Conservation (phyloP, 2,797 vertebrate genomes). For the Hemibagrus guttatus region DNA sequence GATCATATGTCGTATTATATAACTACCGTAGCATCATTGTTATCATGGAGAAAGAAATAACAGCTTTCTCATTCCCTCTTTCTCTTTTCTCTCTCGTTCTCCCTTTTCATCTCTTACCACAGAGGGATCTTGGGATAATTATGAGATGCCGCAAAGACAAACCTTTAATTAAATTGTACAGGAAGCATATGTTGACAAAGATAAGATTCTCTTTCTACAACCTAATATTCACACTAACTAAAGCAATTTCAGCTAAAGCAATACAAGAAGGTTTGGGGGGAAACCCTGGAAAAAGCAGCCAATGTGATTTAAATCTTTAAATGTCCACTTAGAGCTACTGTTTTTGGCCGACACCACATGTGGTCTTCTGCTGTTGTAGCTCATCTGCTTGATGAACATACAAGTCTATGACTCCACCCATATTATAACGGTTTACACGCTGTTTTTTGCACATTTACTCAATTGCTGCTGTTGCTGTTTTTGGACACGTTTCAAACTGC, state of each 20-base stretch:
- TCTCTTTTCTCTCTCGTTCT: neutral
- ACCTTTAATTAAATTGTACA: slow-evolving; percentile 73
- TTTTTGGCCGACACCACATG: neutral
- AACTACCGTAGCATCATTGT: neutral
- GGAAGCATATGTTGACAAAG: neutral
- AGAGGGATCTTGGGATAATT: slow-evolving; percentile 5
- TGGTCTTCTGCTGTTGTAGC: neutral
- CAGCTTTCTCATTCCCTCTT: neutral
- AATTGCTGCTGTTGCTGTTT: too few relatives aligned
- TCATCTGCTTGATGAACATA: neutral
- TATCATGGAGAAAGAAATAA: neutral
- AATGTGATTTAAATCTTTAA: neutral
- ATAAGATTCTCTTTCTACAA: neutral
- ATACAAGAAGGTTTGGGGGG: neutral
- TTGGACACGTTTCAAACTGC: too few relatives aligned
- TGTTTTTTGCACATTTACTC: too few relatives aligned
- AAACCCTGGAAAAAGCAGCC: neutral
- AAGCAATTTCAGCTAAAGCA: neutral
- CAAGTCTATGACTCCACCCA: too few relatives aligned
- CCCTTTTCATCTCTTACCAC: neutral
- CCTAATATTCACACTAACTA: neutral
- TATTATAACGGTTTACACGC: too few relatives aligned
- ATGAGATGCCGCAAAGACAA: slow-evolving; percentile 65
- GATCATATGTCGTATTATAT: neutral
- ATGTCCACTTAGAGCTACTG: neutral